Conservation (phyloP, 2,888 invertebrate species). For the Galerucella pusilla region DNA sequence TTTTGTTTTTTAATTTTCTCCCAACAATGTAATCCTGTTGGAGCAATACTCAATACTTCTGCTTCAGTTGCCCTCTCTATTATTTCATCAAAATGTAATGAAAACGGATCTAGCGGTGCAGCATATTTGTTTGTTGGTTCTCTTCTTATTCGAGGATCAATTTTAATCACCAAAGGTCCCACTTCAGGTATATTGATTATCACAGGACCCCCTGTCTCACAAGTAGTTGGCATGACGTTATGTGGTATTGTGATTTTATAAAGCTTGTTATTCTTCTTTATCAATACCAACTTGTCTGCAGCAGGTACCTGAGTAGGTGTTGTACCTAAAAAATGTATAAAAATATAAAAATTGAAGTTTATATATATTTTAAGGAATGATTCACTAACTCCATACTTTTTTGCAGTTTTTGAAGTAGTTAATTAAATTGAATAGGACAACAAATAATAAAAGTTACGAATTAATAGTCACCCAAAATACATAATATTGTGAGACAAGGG, state of each 20-base stretch:
- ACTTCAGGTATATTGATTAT: constrained; percentile 46
- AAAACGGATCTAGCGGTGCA: no score
- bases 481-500: no score
- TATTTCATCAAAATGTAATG: constrained; percentile 25
- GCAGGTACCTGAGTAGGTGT: constrained; percentile 2
- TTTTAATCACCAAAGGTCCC: constrained; percentile 41
- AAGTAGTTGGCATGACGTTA: constrained; percentile 44
- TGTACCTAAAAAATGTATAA: background rate
- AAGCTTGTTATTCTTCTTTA: constrained; percentile 39
- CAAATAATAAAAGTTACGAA: no score
- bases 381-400: no score
- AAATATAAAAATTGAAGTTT: no score
- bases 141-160: constrained; percentile 34
- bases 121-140: background rate
- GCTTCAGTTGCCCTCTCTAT: background rate
- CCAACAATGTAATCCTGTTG: background rate
- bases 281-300: constrained; percentile 37
- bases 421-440: no score
- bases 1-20: background rate
- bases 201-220: constrained; percentile 34
- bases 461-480: no score
- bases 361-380: no score
- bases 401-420: no score
- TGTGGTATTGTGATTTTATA: no score
- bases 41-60: background rate